A percentile compares a stretch with the other conserved stretches of the same genome.
phyloP scores from a whole-genome alignment of 2,888 invertebrate genomes.

The Galeopsomyia nigrocyanea region DNA sequence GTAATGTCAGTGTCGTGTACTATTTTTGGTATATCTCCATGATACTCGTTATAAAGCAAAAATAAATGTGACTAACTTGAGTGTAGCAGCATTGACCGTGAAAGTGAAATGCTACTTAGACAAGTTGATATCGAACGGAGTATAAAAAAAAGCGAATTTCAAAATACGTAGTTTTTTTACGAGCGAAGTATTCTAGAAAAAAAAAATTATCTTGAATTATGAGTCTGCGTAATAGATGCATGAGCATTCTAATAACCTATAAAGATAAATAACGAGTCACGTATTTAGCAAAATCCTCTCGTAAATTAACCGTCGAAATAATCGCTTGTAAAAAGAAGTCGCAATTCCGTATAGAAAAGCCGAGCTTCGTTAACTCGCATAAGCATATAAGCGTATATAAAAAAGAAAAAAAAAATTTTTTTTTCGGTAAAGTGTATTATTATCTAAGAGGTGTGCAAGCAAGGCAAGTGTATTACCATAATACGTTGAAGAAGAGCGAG shows the following conservation, averaged over 20 bases:
- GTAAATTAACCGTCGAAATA: neutral
- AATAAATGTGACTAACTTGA: neutral
- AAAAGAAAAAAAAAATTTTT: neutral
- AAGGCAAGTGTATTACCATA: slow-evolving; percentile 28
- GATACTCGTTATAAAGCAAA: neutral
- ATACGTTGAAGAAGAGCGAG: slow-evolving; percentile 20
- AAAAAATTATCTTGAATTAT: slow-evolving; percentile 3
- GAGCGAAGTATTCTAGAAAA: neutral
- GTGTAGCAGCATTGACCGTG: neutral
- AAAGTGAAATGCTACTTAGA: too few relatives aligned
- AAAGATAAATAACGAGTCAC: slow-evolving; percentile 13
- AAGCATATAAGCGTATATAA: neutral
- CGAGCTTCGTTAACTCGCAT: neutral
- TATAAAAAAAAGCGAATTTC: neutral
- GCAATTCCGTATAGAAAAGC: neutral
- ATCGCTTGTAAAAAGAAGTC: slow-evolving; percentile 11
- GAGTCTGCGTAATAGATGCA: neutral
- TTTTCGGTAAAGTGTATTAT: slow-evolving; percentile 3
- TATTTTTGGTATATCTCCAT: neutral
- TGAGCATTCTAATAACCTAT: slow-evolving; percentile 21
- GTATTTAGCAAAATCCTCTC: slow-evolving; percentile 3
- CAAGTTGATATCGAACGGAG: too few relatives aligned
- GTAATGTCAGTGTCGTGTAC: neutral
- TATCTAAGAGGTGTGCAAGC: slow-evolving; percentile 30
- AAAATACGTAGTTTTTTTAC: neutral